A percentile compares a stretch with the other conserved stretches of the same genome.
phyloP scores from a whole-genome alignment of 2,797 vertebrate genomes.

The Pangasius sanitwongsei region DNA sequence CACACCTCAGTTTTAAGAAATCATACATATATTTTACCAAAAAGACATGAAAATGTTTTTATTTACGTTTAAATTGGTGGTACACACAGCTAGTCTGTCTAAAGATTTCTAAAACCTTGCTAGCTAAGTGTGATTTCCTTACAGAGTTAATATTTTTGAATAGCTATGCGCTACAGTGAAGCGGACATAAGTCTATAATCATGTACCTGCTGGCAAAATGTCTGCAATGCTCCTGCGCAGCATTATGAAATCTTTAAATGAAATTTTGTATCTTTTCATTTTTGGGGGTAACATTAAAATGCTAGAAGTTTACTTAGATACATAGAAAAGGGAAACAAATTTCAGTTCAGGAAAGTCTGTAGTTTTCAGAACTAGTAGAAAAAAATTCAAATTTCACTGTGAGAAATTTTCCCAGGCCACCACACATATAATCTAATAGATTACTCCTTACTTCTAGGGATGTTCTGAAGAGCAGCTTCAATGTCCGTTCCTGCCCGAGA shows the following conservation, averaged over 20 bases:
- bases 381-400: background rate
- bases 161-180: background rate
- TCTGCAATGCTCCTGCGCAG: background rate
- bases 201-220: background rate
- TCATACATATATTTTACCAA: background rate
- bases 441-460: constrained; percentile 12
- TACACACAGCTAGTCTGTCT: background rate
- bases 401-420: background rate
- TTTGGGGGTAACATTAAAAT: background rate
- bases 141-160: background rate
- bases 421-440: background rate
- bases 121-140: background rate
- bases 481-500: constrained; percentile 25
- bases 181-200: background rate
- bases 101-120: background rate
- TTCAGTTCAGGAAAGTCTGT: background rate
- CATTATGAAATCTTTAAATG: no score
- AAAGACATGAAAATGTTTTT: background rate
- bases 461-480: constrained; percentile 5
- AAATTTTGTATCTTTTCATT: background rate
- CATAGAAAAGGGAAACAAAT: background rate
- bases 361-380: background rate
- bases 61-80: background rate
- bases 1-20: background rate
- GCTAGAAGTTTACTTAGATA: background rate